Percentiles rank a stretch among this genome's conserved stretches.
These are phyloP conservation scores for mouse (Mus musculus) DNA, from an alignment of 2,113 vertebrate genomes.

Conservation along the genomic window DNA sequence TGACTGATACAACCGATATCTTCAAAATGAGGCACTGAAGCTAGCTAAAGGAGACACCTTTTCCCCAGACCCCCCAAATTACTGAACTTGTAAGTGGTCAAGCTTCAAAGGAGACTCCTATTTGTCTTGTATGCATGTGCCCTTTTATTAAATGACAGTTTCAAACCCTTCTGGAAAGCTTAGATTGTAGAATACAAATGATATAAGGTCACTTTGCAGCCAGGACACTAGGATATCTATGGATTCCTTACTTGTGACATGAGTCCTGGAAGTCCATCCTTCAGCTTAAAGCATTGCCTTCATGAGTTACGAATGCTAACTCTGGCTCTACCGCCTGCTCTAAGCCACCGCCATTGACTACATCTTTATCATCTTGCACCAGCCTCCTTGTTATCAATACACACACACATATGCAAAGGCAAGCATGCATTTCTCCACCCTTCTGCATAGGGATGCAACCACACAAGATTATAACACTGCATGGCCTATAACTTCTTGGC, in stretches of 20 bases:
- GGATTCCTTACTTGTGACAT: background rate
- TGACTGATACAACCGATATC: background rate
- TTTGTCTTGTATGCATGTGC: background rate
- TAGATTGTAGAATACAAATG: background rate
- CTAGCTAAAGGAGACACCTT: background rate
- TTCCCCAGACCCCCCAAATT: background rate
- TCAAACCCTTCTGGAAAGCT: background rate
- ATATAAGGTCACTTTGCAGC: background rate
- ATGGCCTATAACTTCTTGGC: background rate
- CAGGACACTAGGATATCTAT: background rate
- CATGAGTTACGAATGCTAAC: background rate
- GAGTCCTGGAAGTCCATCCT: background rate
- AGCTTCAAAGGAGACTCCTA: background rate
- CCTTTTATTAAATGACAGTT: background rate
- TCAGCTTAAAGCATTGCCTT: background rate
- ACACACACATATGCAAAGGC: background rate
- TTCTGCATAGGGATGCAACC: background rate
- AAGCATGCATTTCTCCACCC: background rate
- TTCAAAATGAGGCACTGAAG: constrained; percentile 7
- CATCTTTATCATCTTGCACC: background rate
- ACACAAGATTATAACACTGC: background rate
- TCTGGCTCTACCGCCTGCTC: background rate
- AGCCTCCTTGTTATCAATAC: background rate
- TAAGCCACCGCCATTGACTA: background rate
- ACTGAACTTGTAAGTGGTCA: too few species aligned